Evolutionary conservation across 2,113 vertebrate genomes (phyloP), one percentile per base, ranked within the genome.

Genomic region (Catagonus wagneri): DNA sequence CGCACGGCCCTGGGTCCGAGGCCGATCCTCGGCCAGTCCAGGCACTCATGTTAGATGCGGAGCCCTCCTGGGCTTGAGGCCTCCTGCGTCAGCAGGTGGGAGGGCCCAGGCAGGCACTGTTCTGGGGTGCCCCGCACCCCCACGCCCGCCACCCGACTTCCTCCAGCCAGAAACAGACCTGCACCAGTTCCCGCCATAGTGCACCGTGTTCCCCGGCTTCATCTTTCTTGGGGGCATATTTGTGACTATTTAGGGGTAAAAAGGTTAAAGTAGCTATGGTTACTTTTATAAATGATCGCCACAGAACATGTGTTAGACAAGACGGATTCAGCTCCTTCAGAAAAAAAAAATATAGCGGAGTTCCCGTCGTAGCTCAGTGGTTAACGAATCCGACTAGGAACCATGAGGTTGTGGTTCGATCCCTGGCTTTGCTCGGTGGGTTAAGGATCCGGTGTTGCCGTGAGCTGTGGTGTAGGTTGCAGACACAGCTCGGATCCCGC

Each of bases 121-220:
- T 3, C 50, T 12, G 11, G 65, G 16, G 78, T 34, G 68, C 39
- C 20, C 14, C 68, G 34, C 80, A n/a, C 44, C 44, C 5, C 44
- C 44, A 15, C 36, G 52, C 54, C 22, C 11, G 16, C 22, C 16
- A 3, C 56, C 50, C 32, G 17, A 44, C 32, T 23, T 50, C 58
- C 66, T 83, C 17, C 15, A 56, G 61, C 58, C 32, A 25, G 23
- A 61, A 39, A 50, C 10, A 0, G 29, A 7, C 79, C 29, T 10
- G n/a, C 1, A 12, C 15, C 0, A 0, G 12, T n/a, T 72, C 44
- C 14, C 81, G 7, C 10, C 7, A 34, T 61, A 89, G 23, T 3
- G 7, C 0, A 0, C 2, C 2, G 12, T 11, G 3, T 50, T 32
- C 29, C 25, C 50, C 15, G 11, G 58, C 68, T 34, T 22, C 0